phyloP scores from a whole-genome alignment of 2,888 invertebrate species.

The Apamea crenata region DNA sequence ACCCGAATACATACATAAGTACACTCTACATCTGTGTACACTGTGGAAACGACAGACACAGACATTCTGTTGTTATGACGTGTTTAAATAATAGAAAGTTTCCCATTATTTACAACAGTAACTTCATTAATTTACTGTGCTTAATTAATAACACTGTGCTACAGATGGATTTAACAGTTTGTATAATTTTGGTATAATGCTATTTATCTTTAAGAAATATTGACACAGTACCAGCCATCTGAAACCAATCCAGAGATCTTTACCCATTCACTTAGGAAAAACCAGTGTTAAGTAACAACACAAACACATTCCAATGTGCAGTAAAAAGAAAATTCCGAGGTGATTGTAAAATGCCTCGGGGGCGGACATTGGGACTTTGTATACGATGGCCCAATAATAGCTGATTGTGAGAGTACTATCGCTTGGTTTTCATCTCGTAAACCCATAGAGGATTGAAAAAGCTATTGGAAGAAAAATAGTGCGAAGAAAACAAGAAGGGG shows the following conservation, averaged over 20 bases:
- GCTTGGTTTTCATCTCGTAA: slow-evolving; percentile 57
- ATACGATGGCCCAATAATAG: slow-evolving; percentile 65
- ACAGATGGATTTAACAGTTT: neutral
- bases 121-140: slow-evolving; percentile 16
- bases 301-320: slow-evolving; percentile 38
- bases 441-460: slow-evolving; percentile 59
- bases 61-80: slow-evolving; percentile 39
- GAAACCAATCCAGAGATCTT: neutral
- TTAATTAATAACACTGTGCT: neutral
- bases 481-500: slow-evolving; percentile 34
- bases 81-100: slow-evolving; percentile 40
- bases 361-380: slow-evolving; percentile 54
- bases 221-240: neutral
- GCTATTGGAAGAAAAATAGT: slow-evolving; percentile 35
- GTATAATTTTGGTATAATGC: neutral
- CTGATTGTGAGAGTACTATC: slow-evolving; percentile 53
- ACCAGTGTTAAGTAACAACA: slow-evolving; percentile 25
- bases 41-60: slow-evolving; percentile 36
- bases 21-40: slow-evolving; percentile 34
- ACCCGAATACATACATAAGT: slow-evolving; percentile 64
- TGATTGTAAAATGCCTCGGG: slow-evolving; percentile 43
- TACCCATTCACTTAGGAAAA: slow-evolving; percentile 9
- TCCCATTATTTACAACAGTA: slow-evolving; percentile 24
- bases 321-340: slow-evolving; percentile 50
- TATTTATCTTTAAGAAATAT: slow-evolving; percentile 6